Base-by-base conservation (phyloP, 2,113 vertebrate genomes). In the Nesoenas mayeri region DNA sequence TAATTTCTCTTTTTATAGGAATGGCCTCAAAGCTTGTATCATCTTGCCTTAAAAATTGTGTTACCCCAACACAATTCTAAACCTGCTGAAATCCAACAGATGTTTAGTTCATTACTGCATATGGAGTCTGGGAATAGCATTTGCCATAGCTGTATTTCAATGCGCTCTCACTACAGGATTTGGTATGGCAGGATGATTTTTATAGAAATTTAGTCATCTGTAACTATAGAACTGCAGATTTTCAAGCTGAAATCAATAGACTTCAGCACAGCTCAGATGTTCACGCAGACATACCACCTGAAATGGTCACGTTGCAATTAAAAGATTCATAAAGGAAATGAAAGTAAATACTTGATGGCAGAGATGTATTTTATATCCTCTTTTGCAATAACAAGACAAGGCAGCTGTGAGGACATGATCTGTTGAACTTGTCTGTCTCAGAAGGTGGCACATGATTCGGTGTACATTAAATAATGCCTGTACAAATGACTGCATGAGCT, bases 131-230 rank as follows among this genome's bases (percentile, higher is more conserved):
- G 75, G 77, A 95, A 86, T 80, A 87, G 38, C 69, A 69, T 89
- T 84, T 60, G 62, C 38, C 67, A 71, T 6, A 62, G 44, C 29
- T 83, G 67, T 92, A 6, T 80, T 92, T 88, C 88, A 88, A 13
- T 82, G 67, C 16, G 54, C 26, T 38, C 58, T 91, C 74, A 77
- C 88, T 90, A 42, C 42, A 85, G 71, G 75, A 66, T 66, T 89
- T 74, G 67, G 56, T 71, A 67, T 9, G 47, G 69, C 83, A 91
- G 81, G 79, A 53, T 20, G 57, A 64, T 67, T 94, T 94, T 93
- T 81, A 92, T 67, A 93, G 88, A 95, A 78, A 81, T 88, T 64
- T 67, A 94, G 82, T 86, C 82, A 88, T 69, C 65, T 86, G 31
- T 78, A 91, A 57, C 22, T 80, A 80, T 12, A 92, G 64, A 78